phyloP scores from a whole-genome alignment of 2,797 vertebrate species.

The Anisognathus igniventris region DNA sequence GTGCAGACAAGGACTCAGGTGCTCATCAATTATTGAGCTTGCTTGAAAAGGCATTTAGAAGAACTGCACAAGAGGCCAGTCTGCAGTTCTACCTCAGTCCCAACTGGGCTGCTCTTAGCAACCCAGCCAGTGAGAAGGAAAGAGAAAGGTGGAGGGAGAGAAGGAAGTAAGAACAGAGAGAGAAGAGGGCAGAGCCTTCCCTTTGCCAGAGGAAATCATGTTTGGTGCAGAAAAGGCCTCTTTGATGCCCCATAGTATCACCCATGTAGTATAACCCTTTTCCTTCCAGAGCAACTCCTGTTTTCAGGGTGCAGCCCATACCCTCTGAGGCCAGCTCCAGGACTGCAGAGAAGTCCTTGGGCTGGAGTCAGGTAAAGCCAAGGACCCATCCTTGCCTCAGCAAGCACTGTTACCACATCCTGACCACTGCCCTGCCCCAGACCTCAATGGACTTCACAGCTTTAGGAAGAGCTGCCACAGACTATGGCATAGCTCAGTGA shows the following conservation, averaged over 20 bases:
- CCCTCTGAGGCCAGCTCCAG: not conserved
- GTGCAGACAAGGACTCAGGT: constrained; percentile 42
- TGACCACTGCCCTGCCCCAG: not conserved
- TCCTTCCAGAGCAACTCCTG: not conserved
- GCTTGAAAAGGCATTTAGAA: constrained; percentile 74
- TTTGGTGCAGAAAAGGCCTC: not conserved
- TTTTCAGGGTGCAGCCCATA: not conserved
- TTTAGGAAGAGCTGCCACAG: not conserved
- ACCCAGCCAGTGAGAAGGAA: not conserved
- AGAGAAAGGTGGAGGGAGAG: not conserved
- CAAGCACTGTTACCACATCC: not conserved
- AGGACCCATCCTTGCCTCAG: not conserved
- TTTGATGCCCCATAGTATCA: not conserved
- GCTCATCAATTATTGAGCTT: constrained; percentile 73
- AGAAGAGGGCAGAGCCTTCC: not conserved
- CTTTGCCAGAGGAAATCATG: not conserved
- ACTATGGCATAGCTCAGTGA: not conserved
- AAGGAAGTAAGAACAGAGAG: not conserved
- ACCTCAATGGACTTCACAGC: not conserved
- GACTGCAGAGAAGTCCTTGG: not conserved
- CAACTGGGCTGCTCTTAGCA: constrained; percentile 25
- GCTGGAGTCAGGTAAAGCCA: not conserved
- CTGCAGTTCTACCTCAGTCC: constrained; percentile 16
- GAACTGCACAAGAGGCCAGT: constrained; percentile 57
- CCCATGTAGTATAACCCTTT: not conserved